Base-by-base conservation (phyloP, 2,797 vertebrate genomes). In the Apogon talboti region DNA sequence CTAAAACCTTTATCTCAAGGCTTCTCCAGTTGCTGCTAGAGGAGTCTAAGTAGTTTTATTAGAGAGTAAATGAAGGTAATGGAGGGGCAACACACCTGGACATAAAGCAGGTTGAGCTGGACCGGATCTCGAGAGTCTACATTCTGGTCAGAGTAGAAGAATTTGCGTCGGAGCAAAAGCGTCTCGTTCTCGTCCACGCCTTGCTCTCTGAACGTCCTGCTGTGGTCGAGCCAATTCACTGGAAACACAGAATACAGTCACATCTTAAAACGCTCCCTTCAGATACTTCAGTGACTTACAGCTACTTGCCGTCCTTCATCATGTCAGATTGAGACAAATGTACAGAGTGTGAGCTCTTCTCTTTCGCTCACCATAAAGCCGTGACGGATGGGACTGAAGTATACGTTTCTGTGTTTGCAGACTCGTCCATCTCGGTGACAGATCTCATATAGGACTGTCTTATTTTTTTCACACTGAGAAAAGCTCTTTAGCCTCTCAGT, bases 151-250 rank as follows among this genome's bases (percentile, higher is more conserved):
- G 98, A 99, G 85, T 99, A 99, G 86, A 99, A 99, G 89, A 99
- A 99, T 89, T 99, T 99, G 2, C 98, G 92, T 48, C 98, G 90
- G 41, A 99, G 93, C 48, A 99, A 91, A 1, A 99, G 90, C 0
- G 94, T 99, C 86, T 99, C 97, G 0, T 91, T 98, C 74, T 99
- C 98, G 37, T 99, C 98, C 0, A 99, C 98, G 0, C 98, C 98
- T 85, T 99, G 98, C 66, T 99, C 98, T 66, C 98, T 92, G 89
- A 99, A 99, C 0, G 98, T 99, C n/a, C 97, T 91, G 89, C 97
- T 98, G 87, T 99, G 98, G 88, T 99, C 98, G 68, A 99, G 87
- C 98, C 98, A 99, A 81, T 99, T 99, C 74, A 99, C 98, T 99
- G 87, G 11, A 13, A 37, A 64, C 33, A 76, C 52, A 86, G 10